Conservation (phyloP, 2,888 invertebrate species). For the Heliconius cydno region DNA sequence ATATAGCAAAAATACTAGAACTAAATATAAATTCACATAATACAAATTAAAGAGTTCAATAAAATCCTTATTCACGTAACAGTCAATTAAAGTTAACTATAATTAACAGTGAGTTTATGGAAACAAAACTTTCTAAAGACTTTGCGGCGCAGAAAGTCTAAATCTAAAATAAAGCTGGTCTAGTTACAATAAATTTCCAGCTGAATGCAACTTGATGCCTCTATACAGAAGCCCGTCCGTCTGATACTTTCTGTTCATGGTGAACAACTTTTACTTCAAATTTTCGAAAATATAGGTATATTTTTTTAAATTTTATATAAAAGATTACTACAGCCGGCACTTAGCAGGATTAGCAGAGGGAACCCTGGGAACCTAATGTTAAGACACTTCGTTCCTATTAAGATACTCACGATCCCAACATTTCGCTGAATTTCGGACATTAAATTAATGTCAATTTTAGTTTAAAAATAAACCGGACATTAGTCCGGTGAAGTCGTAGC, state of each 20-base stretch:
- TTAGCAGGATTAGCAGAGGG: background rate
- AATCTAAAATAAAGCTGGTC: constrained; percentile 27
- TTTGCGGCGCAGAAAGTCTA: constrained; percentile 14
- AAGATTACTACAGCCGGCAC: too few species aligned
- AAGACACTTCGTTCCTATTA: background rate
- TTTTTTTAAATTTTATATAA: too few species aligned
- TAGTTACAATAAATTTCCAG: constrained; percentile 32
- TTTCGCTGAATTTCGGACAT: background rate
- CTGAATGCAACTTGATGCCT: constrained; percentile 30
- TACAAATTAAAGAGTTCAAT: background rate
- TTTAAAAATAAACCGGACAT: constrained; percentile 24
- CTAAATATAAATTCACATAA: background rate
- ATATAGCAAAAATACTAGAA: background rate
- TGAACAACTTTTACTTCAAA: background rate
- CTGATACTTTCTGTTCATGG: background rate
- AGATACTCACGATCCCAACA: background rate
- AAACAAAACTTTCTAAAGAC: constrained; percentile 14
- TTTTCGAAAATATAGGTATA: background rate
- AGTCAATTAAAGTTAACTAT: background rate
- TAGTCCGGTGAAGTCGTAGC: too few species aligned
- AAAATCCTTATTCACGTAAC: background rate
- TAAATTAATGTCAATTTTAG: too few species aligned
- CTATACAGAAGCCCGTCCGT: constrained; percentile 5
- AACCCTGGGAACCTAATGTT: background rate
- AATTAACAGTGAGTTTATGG: constrained; percentile 7